Percentiles rank a stretch among this genome's conserved stretches.
Evolutionary conservation across 1,140 invertebrate species (phyloP).

Genomic region (Pogonognathellus flavescens): DNA sequence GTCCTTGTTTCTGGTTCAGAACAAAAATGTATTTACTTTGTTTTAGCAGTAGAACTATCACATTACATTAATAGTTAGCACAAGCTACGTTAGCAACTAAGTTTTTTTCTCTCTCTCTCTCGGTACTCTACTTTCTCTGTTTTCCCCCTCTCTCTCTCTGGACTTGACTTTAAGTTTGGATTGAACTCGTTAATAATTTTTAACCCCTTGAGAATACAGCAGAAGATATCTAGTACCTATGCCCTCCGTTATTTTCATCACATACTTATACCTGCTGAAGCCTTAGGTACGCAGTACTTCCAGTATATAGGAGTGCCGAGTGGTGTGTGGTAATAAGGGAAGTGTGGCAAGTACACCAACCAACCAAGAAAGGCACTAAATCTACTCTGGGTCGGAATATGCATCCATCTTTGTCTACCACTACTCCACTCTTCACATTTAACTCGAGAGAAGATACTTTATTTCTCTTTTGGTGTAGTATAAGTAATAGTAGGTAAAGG

Average conservation of each 20-base stretch:
- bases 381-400: neutral
- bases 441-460: neutral
- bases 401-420: slow-evolving; percentile 11
- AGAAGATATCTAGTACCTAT: neutral
- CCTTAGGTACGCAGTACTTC: too few relatives aligned
- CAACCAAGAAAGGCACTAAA: neutral
- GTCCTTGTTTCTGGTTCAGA: too few relatives aligned
- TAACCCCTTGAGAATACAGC: slow-evolving; percentile 12
- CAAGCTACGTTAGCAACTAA: neutral
- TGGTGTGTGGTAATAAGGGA: too few relatives aligned
- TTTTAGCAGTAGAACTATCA: neutral
- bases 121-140: neutral
- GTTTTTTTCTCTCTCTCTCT: neutral
- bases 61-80: neutral
- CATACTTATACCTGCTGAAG: neutral
- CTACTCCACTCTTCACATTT: neutral
- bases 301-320: too few relatives aligned
- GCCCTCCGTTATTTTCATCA: too few relatives aligned
- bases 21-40: too few relatives aligned
- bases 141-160: neutral
- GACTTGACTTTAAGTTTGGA: slow-evolving; percentile 22
- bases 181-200: slow-evolving; percentile 40
- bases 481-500: too few relatives aligned
- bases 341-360: too few relatives aligned
- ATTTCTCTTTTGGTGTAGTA: neutral